Base-by-base conservation (phyloP, 2,888 invertebrate genomes). In the Scelioninae gen. 2 region DNA sequence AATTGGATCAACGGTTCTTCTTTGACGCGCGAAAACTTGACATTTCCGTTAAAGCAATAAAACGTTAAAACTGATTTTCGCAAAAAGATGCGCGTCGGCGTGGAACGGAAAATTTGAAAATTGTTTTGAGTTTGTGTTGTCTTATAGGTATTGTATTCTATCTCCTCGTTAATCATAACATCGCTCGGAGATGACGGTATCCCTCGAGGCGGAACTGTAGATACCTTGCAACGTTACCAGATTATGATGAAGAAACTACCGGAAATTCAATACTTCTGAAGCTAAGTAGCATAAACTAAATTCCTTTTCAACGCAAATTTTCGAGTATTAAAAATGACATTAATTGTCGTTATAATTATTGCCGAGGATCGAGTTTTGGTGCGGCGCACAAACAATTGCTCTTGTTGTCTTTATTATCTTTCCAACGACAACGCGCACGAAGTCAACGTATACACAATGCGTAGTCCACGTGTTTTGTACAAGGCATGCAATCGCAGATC, bases 151-250 rank as follows among this genome's bases (percentile, higher is more conserved):
- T 73, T 73, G 68, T 73, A 64, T 64, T 73, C 73, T 64, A 73
- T 52, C 57, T 73, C 58, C 58, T 73, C 68, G 63, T 73, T 73
- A 73, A 73, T 73, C 73, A 73, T 58, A 73, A 73, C 68, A 73
- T 73, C 68, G 73, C 73, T 68, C 64, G 57, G 58, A 68, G 68
- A 68, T 73, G 73, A 64, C 73, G 73, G 52, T 60, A 71, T 74
- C 68, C 70, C 70, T 71, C 46, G 63, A 67, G 65, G 61, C 70
- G 61, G 52, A 70, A 70, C 70, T 67, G 63, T 57, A 71, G 63
- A 74, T 74, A 70, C 73, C 67, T 70, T 57, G 67, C 74, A 63
- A 74, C 70, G 67, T 63, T 58, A 67, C 67, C 58, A 74, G 67
- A 70, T 74, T 74, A 74, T 52, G 61, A 57, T 37, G 65, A 70